Conservation (phyloP, 2,113 vertebrate genomes). For the Hemiprocne comata region DNA sequence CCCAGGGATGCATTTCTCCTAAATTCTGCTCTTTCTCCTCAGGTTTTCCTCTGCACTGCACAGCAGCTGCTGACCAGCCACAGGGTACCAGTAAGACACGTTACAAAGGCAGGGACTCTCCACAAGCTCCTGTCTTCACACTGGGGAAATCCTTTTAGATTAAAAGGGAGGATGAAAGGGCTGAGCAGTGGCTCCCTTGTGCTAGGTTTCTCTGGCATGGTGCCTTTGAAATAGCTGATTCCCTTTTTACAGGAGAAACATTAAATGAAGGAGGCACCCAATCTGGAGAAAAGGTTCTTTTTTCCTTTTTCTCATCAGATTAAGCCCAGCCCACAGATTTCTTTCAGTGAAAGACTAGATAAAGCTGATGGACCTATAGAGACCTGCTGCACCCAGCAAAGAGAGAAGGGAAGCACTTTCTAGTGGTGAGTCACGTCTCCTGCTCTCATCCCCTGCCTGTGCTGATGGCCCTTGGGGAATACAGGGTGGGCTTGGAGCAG, state of each 20-base stretch:
- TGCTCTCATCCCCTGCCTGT: neutral
- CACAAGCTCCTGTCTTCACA: neutral
- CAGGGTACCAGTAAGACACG: rapidly evolving
- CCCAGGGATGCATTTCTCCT: neutral
- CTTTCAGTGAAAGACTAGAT: neutral
- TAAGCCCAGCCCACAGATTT: neutral
- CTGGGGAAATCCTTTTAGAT: neutral
- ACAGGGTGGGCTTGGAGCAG: neutral
- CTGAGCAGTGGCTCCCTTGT: neutral
- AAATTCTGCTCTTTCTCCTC: neutral
- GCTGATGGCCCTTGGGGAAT: neutral
- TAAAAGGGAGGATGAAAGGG: neutral
- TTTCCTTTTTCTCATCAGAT: neutral
- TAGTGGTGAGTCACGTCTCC: neutral
- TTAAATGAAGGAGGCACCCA: neutral
- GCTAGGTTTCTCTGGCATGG: neutral
- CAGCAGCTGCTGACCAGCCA: neutral
- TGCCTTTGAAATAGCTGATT: neutral
- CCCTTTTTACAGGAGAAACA: neutral
- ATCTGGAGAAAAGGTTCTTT: neutral
- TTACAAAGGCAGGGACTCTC: neutral
- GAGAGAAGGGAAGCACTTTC: neutral
- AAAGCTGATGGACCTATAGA: neutral
- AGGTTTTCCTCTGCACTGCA: neutral
- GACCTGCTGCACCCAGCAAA: neutral